Evolutionary conservation across 2,888 invertebrate genomes (phyloP).

Genomic region (Athetis lepigone): DNA sequence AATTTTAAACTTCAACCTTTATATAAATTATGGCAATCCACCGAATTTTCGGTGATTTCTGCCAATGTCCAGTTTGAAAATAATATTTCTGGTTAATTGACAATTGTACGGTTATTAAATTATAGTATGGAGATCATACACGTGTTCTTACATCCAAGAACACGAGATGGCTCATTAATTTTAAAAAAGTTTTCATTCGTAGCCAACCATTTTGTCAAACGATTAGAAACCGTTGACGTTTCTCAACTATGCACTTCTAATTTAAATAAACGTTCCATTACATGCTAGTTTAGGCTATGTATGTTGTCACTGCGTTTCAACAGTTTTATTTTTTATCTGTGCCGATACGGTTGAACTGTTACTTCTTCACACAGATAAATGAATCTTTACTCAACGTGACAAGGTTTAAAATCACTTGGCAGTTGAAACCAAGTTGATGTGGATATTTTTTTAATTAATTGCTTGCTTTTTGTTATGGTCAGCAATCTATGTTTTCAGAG

Average conservation of each 20-base stretch:
- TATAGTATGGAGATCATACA: no score
- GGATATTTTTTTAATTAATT: conserved; percentile 84
- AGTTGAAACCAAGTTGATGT: conserved; percentile 7
- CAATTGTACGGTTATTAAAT: no score
- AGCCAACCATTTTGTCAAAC: conserved; percentile 26
- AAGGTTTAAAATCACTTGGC: conserved; percentile 53
- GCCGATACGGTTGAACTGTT: conserved; percentile 63
- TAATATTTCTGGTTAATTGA: no score
- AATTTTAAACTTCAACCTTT: no score
- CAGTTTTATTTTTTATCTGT: conserved; percentile 33
- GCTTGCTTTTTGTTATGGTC: conserved; percentile 78
- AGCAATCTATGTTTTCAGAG: conserved; percentile 80
- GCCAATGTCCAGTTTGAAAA: no score
- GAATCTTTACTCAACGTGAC: background rate
- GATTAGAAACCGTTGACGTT: conserved; percentile 41
- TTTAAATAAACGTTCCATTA: conserved; percentile 50
- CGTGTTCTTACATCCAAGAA: no score
- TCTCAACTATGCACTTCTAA: conserved; percentile 38
- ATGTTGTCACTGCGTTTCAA: conserved; percentile 57
- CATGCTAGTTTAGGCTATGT: conserved; percentile 45
- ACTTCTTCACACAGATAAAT: conserved; percentile 27
- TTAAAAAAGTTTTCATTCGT: no score
- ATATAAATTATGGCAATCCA: no score
- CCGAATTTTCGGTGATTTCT: no score
- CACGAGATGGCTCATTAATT: no score